Base-by-base conservation (phyloP, 2,113 vertebrate genomes). In the Aspiorhynchus laticeps region DNA sequence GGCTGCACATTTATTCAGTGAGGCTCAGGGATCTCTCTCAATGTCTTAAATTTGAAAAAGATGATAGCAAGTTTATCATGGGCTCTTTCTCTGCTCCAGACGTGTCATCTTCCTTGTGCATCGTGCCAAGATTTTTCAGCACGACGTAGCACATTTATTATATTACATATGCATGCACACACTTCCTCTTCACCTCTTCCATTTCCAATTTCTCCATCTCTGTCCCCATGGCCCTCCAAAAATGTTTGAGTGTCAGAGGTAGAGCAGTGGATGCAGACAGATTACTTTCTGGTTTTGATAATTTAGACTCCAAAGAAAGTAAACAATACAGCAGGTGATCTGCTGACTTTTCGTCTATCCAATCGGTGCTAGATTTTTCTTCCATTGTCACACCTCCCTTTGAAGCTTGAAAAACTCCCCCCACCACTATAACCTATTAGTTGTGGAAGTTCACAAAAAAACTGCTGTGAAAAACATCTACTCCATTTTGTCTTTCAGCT, bases 81-180 rank as follows among this genome's bases (percentile, higher is more conserved):
- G 26, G 67, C 79, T 87, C 36, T 61, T 43, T 36, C 15, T 67
- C 33, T 48, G 4, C 56, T 80, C 76, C 53, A 83, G 38, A 56
- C 51, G n/a, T 33, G 36, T 59, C 48, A 71, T 65, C 73, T 78
- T 65, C 12, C 6, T 48, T n/a, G 33, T 63, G 53, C 48, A 11
- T 41, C 5, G 7, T 7, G 38, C 26, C 61, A 46, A 73, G 43
- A 59, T 81, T 86, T 76, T 84, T 88, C 17, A 86, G 26, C 3
- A 24, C 10, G 10, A 61, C 17, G 36, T 76, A 83, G 65, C 61
- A 83, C 71, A 79, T 67, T 78, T 80, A 43, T 78, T 43, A 61
- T 59, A 73, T 75, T 85, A 86, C 81, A 87, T 87, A 88, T 89
- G 81, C 85, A 89, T 81, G 53, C 19, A 1, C 81, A 87, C 81